Base-by-base conservation (phyloP, 2,113 vertebrate genomes). In the Edolisoma coerulescens region DNA sequence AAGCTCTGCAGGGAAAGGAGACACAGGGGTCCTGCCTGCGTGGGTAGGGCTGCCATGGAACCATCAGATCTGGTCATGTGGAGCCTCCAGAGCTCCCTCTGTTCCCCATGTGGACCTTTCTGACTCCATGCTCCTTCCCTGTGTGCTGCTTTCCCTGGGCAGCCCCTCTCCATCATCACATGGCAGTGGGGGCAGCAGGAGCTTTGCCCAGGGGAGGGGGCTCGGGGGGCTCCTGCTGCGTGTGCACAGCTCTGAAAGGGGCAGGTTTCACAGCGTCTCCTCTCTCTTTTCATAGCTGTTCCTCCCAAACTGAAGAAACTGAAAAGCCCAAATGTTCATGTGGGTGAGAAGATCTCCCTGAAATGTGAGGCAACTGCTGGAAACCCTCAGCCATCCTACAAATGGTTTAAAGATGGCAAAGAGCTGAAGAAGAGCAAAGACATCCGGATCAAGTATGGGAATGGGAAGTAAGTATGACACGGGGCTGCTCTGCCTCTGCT, bases 361-460 rank as follows among this genome's bases (percentile, higher is more conserved):
- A 99, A 99, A 97, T 99, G 99, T 16, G 99, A 99, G 97, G 99
- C 98, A 2, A 97, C 96, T 16, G 98, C 98, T 7, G 99, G 99
- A 53, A 98, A 98, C 96, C 98, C 99, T 90, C 93, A 96, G 92
- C 99, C 98, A 2, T 98, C 98, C 97, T 99, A 99, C 97, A 99
- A 97, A 53, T 99, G 99, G 99, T 99, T 99, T 98, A 99, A 99
- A 98, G 99, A 99, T 11, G 99, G 99, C 96, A 99, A 97, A 95
- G 99, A 99, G 96, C 98, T 99, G 96, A 99, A 99, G 98, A 99
- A 98, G 96, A 99, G 98, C 96, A 98, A 98, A 71, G 98, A 99
- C 96, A 98, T 99, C 94, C 98, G 98, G 95, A 99, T 99, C 98
- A 99, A 97, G 98, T 98, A 95, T 45, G 97, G 98, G 74, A 98